phyloP scores from a whole-genome alignment of 2,797 vertebrate species.

The Gymnothorax reevesii region DNA sequence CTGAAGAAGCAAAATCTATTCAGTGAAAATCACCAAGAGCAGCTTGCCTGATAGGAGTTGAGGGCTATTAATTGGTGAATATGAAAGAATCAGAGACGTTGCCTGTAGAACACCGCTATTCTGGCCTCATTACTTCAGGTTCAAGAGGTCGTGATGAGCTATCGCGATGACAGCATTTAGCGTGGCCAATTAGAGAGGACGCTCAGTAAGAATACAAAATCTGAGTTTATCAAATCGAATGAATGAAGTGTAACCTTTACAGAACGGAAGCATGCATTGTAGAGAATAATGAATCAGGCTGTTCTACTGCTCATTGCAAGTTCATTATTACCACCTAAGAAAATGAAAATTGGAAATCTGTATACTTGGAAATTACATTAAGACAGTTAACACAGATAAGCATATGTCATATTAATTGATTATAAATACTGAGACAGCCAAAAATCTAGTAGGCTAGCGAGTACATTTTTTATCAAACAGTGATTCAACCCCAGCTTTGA shows the following conservation, averaged over 20 bases:
- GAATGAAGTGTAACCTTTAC: constrained; percentile 5
- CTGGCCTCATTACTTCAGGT: not conserved
- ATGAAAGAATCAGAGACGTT: not conserved
- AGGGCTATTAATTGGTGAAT: not conserved
- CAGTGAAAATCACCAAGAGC: not conserved
- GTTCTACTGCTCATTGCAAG: not conserved
- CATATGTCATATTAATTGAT: not conserved
- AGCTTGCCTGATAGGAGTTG: not conserved
- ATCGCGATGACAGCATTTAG: not conserved
- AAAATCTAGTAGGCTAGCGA: not conserved
- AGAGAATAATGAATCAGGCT: not conserved
- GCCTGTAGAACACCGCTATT: not conserved
- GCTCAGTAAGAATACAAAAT: not conserved
- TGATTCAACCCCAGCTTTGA: not conserved
- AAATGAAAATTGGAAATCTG: not conserved
- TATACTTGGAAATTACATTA: not conserved
- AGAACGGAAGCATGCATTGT: not conserved
- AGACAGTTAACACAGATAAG: not conserved
- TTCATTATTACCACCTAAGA: not conserved
- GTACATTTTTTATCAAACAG: not conserved
- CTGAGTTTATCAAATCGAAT: not conserved
- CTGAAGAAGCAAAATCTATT: not conserved
- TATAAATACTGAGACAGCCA: not conserved
- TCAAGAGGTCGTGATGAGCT: not conserved
- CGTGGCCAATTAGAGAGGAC: not conserved